phyloP scores from a whole-genome alignment of 2,888 invertebrate genomes.

The Brachyptera risi region DNA sequence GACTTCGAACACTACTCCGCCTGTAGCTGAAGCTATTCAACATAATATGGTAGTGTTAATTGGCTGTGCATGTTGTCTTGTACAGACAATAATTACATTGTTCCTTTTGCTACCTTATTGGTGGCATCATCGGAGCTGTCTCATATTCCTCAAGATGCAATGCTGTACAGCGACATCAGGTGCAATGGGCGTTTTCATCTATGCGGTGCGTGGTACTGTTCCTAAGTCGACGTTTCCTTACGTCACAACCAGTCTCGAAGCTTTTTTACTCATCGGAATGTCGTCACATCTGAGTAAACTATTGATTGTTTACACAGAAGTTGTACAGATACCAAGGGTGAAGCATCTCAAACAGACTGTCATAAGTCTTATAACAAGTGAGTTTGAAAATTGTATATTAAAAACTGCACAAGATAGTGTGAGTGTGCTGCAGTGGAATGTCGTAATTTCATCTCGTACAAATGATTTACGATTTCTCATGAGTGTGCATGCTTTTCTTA shows the following conservation, averaged over 20 bases:
- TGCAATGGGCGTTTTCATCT: conserved; percentile 55
- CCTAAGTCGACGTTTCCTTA: conserved; percentile 54
- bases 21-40: background rate
- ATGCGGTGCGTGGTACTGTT: conserved; percentile 43
- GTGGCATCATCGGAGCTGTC: conserved; percentile 51
- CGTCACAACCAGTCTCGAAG: conserved; percentile 58
- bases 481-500: too few relatives aligned
- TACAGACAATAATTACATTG: conserved; percentile 49
- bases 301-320: conserved; percentile 64
- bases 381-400: too few relatives aligned
- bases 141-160: conserved; percentile 64
- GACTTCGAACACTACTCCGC: conserved; percentile 45
- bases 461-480: too few relatives aligned
- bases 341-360: conserved; percentile 58
- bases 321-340: conserved; percentile 53
- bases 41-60: conserved; percentile 44
- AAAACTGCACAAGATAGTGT: too few relatives aligned
- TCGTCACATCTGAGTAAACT: conserved; percentile 69
- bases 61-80: conserved; percentile 52
- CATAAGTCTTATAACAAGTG: conserved; percentile 63
- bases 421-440: too few relatives aligned
- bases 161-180: conserved; percentile 65
- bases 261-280: conserved; percentile 61
- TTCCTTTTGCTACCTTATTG: conserved; percentile 50
- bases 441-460: too few relatives aligned